Evolutionary conservation across 2,113 vertebrate species (phyloP).

Genomic region (Centropristis striata): DNA sequence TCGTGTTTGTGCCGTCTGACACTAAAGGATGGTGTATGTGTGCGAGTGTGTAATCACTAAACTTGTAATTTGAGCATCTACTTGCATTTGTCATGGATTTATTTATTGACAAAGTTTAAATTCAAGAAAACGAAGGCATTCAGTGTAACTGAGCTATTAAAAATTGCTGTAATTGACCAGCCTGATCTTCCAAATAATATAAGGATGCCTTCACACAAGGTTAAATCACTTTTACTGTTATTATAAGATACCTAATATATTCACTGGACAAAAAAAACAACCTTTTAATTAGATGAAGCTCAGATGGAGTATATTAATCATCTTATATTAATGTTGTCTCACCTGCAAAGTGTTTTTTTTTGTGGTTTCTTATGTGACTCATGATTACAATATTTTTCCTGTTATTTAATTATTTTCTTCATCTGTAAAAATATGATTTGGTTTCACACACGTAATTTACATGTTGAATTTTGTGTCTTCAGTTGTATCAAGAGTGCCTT

Average conservation of each 20-base stretch:
- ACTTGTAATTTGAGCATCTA: neutral
- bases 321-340: conserved; percentile 42
- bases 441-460: conserved; percentile 42
- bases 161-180: neutral
- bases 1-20: conserved; percentile 22
- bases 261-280: neutral
- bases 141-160: neutral
- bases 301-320: conserved; percentile 14
- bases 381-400: conserved; percentile 19
- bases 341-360: conserved; percentile 27
- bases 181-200: conserved; percentile 4
- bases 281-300: conserved; percentile 10
- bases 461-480: conserved; percentile 66
- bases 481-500: conserved; percentile 84
- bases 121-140: neutral
- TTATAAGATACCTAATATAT: conserved; percentile 2
- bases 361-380: conserved; percentile 31
- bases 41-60: neutral
- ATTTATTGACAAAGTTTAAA: conserved; percentile 21
- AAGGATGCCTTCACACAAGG: conserved; percentile 42
- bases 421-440: conserved; percentile 16
- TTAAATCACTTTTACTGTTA: conserved; percentile 35
- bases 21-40: neutral
- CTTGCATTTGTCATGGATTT: conserved; percentile 15
- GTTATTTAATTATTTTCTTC: conserved; percentile 23